phyloP scores from a whole-genome alignment of 1,140 invertebrate genomes.

The Lanistes nyassanus region DNA sequence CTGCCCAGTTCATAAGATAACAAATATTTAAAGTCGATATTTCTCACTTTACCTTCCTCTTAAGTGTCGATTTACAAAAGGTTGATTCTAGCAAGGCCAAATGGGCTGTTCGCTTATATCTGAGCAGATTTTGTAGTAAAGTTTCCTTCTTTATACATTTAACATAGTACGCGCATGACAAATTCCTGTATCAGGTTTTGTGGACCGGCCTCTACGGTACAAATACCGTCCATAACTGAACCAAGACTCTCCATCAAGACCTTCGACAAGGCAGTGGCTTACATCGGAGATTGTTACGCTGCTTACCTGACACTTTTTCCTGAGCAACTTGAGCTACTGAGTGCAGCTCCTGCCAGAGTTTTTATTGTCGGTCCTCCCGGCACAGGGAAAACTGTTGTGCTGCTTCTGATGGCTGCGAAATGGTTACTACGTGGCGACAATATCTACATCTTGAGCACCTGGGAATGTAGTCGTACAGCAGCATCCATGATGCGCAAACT shows the following conservation, averaged over 20 bases:
- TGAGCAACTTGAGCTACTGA: neutral
- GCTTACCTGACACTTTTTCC: neutral
- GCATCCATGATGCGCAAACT: too few relatives aligned
- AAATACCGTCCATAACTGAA: neutral
- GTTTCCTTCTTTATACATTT: too few relatives aligned
- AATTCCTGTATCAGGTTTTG: slow-evolving; percentile 3
- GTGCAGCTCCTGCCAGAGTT: neutral
- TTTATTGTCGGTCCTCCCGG: neutral
- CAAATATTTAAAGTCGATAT: too few relatives aligned
- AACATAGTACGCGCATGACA: too few relatives aligned
- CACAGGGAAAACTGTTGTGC: neutral
- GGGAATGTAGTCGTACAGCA: neutral
- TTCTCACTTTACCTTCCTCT: too few relatives aligned
- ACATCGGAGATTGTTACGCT: neutral
- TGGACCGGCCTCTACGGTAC: neutral
- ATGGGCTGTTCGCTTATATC: too few relatives aligned
- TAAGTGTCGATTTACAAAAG: too few relatives aligned
- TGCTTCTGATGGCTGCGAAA: neutral
- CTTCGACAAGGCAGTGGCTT: neutral
- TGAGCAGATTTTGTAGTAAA: too few relatives aligned
- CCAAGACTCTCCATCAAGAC: neutral
- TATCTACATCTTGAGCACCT: neutral
- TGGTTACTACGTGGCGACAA: neutral
- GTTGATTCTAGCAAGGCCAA: too few relatives aligned
- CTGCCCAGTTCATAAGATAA: too few relatives aligned